These are phyloP conservation scores for Dichetophora obliterata DNA, from an alignment of 2,888 invertebrate genomes.

Conservation along the genomic window DNA sequence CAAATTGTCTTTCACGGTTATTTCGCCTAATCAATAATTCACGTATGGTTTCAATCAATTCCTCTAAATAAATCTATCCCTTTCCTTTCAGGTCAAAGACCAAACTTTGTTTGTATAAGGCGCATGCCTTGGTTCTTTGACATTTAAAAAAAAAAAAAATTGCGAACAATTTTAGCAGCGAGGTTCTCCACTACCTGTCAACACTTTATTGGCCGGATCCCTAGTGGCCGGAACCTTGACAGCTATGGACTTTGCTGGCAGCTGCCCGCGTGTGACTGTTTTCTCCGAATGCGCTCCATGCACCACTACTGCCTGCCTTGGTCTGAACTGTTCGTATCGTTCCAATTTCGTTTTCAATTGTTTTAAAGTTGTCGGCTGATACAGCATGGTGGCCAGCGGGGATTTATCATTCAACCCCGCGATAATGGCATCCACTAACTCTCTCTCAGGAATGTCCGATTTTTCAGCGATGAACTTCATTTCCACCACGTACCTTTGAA, in stretches of 20 bases:
- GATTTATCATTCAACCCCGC: slow-evolving; percentile 26
- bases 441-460: slow-evolving; percentile 11
- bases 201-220: neutral
- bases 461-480: slow-evolving; percentile 18
- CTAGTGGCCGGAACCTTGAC: neutral
- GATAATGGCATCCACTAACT: slow-evolving; percentile 23
- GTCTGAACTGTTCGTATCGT: slow-evolving; percentile 23
- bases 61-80: too few species aligned
- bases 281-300: too few species aligned
- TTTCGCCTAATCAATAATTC: too few species aligned
- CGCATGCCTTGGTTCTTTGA: too few species aligned
- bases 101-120: too few species aligned
- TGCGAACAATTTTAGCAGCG: slow-evolving; percentile 39
- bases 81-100: too few species aligned
- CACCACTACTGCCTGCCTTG: neutral
- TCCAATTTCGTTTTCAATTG: slow-evolving; percentile 3
- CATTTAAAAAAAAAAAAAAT: too few species aligned
- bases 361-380: slow-evolving; percentile 14
- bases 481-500: slow-evolving; percentile 31
- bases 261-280: neutral
- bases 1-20: too few species aligned
- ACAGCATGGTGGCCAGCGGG: slow-evolving; percentile 13
- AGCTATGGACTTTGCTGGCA: neutral
- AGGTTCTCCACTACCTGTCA: slow-evolving; percentile 1
- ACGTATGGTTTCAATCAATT: too few species aligned